Evolutionary conservation across 2,113 vertebrate species (phyloP).

Genomic region (Ceratotherium simum): DNA sequence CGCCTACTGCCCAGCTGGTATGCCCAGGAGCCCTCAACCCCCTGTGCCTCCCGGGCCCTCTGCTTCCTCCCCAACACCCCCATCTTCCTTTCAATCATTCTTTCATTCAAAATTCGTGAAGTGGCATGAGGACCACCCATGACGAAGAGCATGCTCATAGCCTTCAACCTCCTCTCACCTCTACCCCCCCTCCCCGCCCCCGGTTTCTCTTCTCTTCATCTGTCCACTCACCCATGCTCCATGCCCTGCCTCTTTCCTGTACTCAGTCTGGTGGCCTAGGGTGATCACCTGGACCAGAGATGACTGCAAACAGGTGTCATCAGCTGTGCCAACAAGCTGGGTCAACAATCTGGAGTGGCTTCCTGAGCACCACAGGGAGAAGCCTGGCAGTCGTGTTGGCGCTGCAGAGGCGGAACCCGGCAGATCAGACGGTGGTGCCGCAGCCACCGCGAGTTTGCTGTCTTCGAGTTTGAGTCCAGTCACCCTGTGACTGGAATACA

Average conservation of each 20-base stretch:
- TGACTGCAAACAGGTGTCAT: neutral
- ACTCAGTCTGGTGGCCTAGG: neutral
- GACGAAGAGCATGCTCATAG: neutral
- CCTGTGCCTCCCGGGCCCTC: neutral
- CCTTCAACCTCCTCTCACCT: too few species aligned
- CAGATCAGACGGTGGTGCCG: fast-evolving
- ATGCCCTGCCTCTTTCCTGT: neutral
- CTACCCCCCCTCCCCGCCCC: neutral
- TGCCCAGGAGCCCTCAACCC: neutral
- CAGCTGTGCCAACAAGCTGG: neutral
- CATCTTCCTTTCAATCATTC: neutral
- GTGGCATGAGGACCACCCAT: fast-evolving
- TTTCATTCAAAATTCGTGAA: neutral
- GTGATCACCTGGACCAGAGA: neutral
- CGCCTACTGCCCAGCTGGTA: constrained; percentile 94
- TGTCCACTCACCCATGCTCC: neutral
- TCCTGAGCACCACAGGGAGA: neutral
- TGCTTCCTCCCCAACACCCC: neutral
- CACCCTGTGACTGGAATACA: neutral
- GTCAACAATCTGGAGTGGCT: too few species aligned
- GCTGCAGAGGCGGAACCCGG: neutral
- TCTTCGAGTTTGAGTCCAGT: neutral
- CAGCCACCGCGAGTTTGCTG: too few species aligned
- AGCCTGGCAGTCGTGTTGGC: neutral
- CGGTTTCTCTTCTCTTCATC: neutral